Percentiles rank a stretch among this genome's conserved stretches.
Evolutionary conservation across 2,888 invertebrate species (phyloP).

Genomic region (Cheilosia urbana): DNA sequence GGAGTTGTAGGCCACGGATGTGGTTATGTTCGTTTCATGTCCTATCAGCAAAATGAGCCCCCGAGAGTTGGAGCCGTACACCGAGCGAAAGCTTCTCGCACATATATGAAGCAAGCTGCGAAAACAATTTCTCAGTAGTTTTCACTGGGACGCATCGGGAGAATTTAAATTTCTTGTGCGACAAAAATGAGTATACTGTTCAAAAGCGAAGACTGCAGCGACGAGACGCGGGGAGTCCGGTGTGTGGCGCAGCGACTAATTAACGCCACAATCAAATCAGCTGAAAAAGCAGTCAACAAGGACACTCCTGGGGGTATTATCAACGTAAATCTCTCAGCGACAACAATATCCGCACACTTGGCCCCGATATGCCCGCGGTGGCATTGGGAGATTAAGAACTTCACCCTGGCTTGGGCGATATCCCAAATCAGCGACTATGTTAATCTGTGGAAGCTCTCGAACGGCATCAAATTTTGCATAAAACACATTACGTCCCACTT

Average conservation of each 20-base stretch:
- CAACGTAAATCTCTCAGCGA: not conserved
- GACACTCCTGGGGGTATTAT: not conserved
- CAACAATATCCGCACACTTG: not conserved
- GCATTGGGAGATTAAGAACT: conserved; percentile 76
- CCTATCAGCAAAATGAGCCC: conserved; percentile 68
- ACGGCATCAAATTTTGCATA: conserved; percentile 79
- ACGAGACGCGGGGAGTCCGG: conserved; percentile 30
- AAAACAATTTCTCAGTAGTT: conserved; percentile 55
- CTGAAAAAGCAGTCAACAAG: conserved; percentile 28
- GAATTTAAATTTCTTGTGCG: not conserved
- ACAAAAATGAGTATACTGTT: not conserved
- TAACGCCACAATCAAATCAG: conserved; percentile 20
- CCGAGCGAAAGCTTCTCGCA: conserved; percentile 21
- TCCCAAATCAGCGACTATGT: conserved; percentile 79
- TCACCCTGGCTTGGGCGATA: conserved; percentile 76
- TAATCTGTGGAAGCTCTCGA: conserved; percentile 79
- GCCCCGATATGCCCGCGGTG: not conserved
- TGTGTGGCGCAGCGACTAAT: conserved; percentile 19
- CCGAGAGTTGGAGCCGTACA: conserved; percentile 26
- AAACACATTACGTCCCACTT: conserved; percentile 54
- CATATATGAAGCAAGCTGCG: conserved; percentile 54
- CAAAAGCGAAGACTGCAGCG: not conserved
- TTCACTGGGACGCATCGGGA: not conserved
- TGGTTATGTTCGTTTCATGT: conserved; percentile 68
- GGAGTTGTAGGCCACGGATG: conserved; percentile 61